Base-by-base conservation (phyloP, 1,140 invertebrate genomes). In the Mya arenaria region DNA sequence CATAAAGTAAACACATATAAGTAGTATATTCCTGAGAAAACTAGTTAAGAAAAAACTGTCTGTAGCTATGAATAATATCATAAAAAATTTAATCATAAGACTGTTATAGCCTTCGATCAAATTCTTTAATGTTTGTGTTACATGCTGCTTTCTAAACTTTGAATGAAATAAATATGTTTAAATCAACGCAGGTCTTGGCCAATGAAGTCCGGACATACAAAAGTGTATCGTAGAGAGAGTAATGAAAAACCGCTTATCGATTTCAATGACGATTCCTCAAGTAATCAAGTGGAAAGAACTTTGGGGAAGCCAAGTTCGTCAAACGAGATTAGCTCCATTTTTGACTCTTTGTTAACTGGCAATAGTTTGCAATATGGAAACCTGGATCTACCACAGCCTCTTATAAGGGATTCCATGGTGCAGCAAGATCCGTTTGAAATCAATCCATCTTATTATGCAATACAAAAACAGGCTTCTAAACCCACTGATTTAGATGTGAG, bases 231-330 rank as follows among this genome's bases (percentile, higher is more conserved):
- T 19, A 71, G 55, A 60, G 66, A 82, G 25, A 56, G 44, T 28
- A 75, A 84, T 39, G 92, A 93, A 62, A 89, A 86, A 58, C 87
- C 91, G n/a, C 72, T 93, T 4, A 93, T 93, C 68, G 92, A 93
- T 82, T 85, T 93, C 15, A 90, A 87, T 83, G 91, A 92, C 63
- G 90, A 91, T 62, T 34, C 74, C 39, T 75, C 82, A 25, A 55
- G 65, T 58, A 25, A 41, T 36, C 41, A 32, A 30, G 48, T 58
- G 23, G 37, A 28, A 37, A 56, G 23, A 60, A 55, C 52, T 25
- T 41, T n/a, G 5, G 30, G 30, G 25, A 79, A 55, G 52, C 13
- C 68, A 8, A n/a, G 65, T 55, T 69, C 84, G 28, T 55, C 84
- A 17, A 87, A 56, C 60, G 84, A 87, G 4, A 58, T 89, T n/a